Percentiles rank a stretch among this genome's conserved stretches.
These are phyloP conservation scores for Zapornia atra DNA, from an alignment of 2,113 vertebrate genomes.

Conservation along the genomic window DNA sequence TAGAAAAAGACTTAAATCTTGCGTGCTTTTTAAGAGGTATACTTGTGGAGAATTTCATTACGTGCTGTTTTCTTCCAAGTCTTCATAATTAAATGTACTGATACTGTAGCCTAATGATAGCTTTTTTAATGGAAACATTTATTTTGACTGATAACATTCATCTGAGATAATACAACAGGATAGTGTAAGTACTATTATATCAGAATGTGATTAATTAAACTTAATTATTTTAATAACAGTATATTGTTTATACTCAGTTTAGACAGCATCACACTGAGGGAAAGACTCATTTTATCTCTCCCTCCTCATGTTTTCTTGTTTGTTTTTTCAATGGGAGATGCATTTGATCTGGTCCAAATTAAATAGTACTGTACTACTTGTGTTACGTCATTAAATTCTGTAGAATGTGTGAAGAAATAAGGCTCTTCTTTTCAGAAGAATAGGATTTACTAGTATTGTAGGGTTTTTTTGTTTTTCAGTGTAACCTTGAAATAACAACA, in stretches of 20 bases:
- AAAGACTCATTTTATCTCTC: neutral
- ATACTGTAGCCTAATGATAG: neutral
- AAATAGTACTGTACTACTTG: neutral
- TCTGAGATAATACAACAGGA: neutral
- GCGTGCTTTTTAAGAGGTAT: neutral
- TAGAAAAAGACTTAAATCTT: neutral
- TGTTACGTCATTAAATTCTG: neutral
- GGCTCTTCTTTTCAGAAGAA: rapidly evolving
- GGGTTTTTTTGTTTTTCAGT: neutral
- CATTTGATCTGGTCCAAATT: neutral
- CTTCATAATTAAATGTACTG: neutral
- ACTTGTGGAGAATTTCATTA: neutral
- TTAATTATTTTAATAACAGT: neutral
- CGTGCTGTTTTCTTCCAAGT: neutral
- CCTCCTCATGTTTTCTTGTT: neutral
- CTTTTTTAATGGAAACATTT: neutral
- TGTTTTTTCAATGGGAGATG: neutral
- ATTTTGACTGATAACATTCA: neutral
- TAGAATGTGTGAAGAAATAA: neutral
- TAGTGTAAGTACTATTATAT: neutral
- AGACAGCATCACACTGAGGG: neutral
- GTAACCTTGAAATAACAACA: neutral
- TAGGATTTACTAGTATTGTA: neutral
- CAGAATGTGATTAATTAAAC: neutral
- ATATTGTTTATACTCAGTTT: neutral